phyloP scores from a whole-genome alignment of 2,113 vertebrate species.

The Ranitomeya imitator region DNA sequence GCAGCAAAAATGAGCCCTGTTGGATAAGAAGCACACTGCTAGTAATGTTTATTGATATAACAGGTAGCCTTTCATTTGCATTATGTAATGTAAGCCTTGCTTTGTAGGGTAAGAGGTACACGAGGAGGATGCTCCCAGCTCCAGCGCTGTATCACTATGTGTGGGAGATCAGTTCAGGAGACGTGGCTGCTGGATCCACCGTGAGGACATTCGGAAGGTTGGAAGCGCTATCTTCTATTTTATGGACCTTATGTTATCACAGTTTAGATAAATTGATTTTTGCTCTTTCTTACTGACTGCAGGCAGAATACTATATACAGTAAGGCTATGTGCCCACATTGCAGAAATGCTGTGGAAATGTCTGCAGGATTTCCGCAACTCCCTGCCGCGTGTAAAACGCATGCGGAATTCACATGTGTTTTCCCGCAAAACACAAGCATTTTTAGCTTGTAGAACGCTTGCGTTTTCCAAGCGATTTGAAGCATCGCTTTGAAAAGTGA shows the following conservation, averaged over 20 bases:
- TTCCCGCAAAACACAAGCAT: no score
- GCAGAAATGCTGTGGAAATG: no score
- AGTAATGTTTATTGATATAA: neutral
- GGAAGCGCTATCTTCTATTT: conserved; percentile 17
- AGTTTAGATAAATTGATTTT: neutral
- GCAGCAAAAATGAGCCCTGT: no score
- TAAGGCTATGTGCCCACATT: no score
- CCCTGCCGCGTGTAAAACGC: no score
- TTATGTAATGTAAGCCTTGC: neutral
- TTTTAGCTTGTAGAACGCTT: no score
- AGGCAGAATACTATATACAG: neutral
- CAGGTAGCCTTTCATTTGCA: neutral
- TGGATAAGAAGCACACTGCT: no score
- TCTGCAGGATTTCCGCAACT: no score
- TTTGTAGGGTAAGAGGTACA: neutral
- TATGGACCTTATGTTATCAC: neutral
- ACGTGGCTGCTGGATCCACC: conserved; percentile 71
- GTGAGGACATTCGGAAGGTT: conserved; percentile 89
- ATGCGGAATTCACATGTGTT: no score
- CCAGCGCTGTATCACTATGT: conserved; percentile 80
- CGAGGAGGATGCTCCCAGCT: conserved; percentile 74
- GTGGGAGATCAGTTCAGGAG: conserved; percentile 81
- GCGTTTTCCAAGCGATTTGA: no score
- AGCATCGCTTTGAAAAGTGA: no score
- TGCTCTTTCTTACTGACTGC: neutral